Conservation (phyloP, 2,113 vertebrate genomes). For the Oryctolagus cuniculus region DNA sequence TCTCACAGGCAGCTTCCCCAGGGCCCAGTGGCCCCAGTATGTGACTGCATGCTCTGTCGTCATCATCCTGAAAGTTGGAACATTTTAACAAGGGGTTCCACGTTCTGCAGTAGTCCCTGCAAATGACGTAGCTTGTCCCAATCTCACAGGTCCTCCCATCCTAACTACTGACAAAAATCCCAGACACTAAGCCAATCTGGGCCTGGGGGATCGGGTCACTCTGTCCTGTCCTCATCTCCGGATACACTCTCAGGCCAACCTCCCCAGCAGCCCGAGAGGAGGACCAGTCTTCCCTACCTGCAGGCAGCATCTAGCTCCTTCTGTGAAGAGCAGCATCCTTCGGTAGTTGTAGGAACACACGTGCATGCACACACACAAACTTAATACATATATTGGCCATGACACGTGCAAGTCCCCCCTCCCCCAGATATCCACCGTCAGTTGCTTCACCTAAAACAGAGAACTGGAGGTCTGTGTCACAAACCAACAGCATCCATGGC, state of each 20-base stretch:
- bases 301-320: constrained; percentile 34
- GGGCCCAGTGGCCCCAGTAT: rapidly evolving
- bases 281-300: constrained; percentile 39
- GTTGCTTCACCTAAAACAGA: constrained; percentile 79
- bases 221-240: neutral
- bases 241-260: neutral
- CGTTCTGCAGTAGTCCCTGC: neutral
- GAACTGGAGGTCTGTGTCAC: constrained; percentile 72
- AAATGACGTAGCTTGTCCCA: neutral
- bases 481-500: constrained; percentile 63
- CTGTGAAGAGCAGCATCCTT: neutral
- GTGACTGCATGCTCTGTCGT: neutral
- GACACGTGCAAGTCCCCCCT: constrained; percentile 71
- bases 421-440: constrained; percentile 80
- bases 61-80: neutral
- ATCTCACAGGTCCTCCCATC: neutral
- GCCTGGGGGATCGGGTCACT: neutral
- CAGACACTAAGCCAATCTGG: neutral
- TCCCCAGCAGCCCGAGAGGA: constrained; percentile 47
- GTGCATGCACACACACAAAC: constrained; percentile 37
- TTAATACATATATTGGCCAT: constrained; percentile 76
- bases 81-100: neutral
- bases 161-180: neutral
- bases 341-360: constrained; percentile 41
- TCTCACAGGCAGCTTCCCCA: neutral